Evolutionary conservation across 1,140 invertebrate species (phyloP), one percentile per base, ranked within the genome.

Genomic region (Drosophila athabasca): DNA sequence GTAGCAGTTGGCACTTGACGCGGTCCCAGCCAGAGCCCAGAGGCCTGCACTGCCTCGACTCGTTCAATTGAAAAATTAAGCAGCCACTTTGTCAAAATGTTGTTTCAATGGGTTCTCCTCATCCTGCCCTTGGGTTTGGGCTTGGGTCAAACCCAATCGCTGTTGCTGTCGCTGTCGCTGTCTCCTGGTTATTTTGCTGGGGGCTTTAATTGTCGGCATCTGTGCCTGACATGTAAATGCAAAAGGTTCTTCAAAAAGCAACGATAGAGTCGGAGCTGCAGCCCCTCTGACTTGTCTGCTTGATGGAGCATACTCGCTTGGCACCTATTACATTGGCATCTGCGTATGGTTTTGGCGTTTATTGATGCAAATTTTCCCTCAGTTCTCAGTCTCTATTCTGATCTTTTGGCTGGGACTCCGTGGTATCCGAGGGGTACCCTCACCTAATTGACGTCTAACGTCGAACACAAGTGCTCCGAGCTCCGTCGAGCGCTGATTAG

Each of bases 341-440:
- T 80, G 76, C 84, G 84, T 73, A 89, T 82, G 83, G 83, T 88
- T 87, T 88, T 87, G 82, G 79, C 82, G 85, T 87, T 87, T 87
- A 87, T 87, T 87, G 82, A 87, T 87, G 82, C 83, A 87, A 82
- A 87, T 87, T 82, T 73, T 62, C 65, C 45, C 45, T 54, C 76
- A 58, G 35, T 61, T 41, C 68, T 49, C 61, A 19, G 17, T 19
- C 17, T 60, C 65, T 44, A 57, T 48, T 76, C 72, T 66, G 72
- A 76, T 74, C 48, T 55, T 50, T 22, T 61, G 29, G 41, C 50
- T 46, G 46, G 35, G 24, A 46, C 31, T 13, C 29, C 29, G 45
- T 31, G 26, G 15, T 6, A 29, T 68, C 51, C 26, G 9, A 15
- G n/a, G 50, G 51, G 6, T 7, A n/a, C 43, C 41, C 69, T 3